Conservation (phyloP, 2,888 invertebrate species). For the Muschampia plurimacula region DNA sequence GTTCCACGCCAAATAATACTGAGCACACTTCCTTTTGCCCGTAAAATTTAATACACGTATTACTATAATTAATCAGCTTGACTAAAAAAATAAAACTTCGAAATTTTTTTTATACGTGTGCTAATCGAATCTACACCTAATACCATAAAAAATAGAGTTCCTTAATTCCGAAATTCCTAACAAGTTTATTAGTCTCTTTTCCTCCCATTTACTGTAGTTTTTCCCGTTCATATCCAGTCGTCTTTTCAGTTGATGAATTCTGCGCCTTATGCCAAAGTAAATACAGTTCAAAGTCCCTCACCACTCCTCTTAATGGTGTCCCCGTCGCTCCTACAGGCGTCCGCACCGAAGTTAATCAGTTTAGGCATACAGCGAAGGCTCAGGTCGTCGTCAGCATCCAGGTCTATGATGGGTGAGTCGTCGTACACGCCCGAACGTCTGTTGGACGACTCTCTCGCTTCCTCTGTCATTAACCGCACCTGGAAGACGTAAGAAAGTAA, state of each 20-base stretch:
- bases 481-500: background rate
- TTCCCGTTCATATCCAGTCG: background rate
- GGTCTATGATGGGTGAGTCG: conserved; percentile 66
- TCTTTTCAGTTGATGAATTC: background rate
- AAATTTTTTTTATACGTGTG: too few species aligned
- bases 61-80: too few species aligned
- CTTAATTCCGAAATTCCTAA: too few species aligned
- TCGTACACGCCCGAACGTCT: conserved; percentile 59
- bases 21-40: too few species aligned
- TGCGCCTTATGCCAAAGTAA: background rate
- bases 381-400: conserved; percentile 73
- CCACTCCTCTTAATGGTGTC: conserved; percentile 64
- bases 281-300: background rate
- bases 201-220: background rate
- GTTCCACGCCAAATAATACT: too few species aligned
- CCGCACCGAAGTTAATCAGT: conserved; percentile 50
- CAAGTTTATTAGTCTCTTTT: background rate
- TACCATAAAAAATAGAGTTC: background rate
- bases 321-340: conserved; percentile 56
- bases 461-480: conserved; percentile 24
- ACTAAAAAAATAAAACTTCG: too few species aligned
- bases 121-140: background rate
- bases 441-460: conserved; percentile 39
- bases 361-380: conserved; percentile 45
- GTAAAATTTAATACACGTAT: too few species aligned